phyloP scores from a whole-genome alignment of 2,888 invertebrate genomes.

The Drosophila emarginata region DNA sequence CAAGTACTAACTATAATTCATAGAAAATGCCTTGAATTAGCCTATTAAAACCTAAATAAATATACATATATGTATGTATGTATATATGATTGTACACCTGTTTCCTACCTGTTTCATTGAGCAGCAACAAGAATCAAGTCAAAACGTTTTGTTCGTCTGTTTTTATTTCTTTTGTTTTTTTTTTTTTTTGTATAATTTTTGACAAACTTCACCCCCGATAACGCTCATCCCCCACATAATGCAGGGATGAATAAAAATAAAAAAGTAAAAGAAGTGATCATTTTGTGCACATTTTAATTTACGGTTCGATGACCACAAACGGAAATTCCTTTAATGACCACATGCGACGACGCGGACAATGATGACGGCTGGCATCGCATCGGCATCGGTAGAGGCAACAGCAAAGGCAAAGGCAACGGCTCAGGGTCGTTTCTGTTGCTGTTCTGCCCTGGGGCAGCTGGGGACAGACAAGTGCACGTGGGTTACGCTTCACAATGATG shows the following conservation, averaged over 20 bases:
- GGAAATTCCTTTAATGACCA: constrained; percentile 77
- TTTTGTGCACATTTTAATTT: constrained; percentile 69
- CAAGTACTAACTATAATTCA: neutral
- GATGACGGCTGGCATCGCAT: constrained; percentile 26
- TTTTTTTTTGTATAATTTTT: constrained; percentile 18
- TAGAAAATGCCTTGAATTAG: neutral
- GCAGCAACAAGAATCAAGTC: constrained; percentile 43
- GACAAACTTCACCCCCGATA: constrained; percentile 15
- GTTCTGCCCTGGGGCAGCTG: constrained; percentile 10
- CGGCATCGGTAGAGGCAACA: constrained; percentile 15
- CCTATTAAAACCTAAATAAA: neutral
- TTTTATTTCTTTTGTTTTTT: constrained; percentile 26
- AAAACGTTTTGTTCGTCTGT: constrained; percentile 13
- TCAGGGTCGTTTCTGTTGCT: neutral
- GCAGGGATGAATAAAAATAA: constrained; percentile 8
- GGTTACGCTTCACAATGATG: constrained; percentile 2
- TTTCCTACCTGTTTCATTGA: neutral
- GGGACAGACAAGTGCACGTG: constrained; percentile 49
- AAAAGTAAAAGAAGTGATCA: constrained; percentile 24
- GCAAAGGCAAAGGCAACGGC: neutral
- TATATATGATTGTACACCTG: constrained; percentile 9
- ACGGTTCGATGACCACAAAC: constrained; percentile 72
- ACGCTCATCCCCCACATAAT: neutral
- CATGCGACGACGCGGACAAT: constrained; percentile 60
- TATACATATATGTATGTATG: neutral